Evolutionary conservation across 2,113 vertebrate genomes (phyloP).

Genomic region (Nansenia antarctica): DNA sequence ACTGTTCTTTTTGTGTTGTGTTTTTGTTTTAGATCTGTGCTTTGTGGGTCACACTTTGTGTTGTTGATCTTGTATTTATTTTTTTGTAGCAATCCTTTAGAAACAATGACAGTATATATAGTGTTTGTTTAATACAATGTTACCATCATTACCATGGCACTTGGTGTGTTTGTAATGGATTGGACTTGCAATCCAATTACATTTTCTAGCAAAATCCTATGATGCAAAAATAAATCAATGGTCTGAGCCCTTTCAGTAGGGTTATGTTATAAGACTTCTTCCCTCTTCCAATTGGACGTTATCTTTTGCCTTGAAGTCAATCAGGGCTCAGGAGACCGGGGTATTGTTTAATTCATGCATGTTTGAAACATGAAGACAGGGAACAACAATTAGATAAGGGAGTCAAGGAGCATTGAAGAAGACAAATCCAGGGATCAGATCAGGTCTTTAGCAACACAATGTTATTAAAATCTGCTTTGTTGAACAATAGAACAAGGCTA

Average conservation of each 20-base stretch:
- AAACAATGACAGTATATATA: no score
- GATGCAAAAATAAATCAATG: background rate
- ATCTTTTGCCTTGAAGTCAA: slow-evolving; percentile 1
- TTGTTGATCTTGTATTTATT: no score
- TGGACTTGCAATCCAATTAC: background rate
- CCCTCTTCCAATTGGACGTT: slow-evolving; percentile 10
- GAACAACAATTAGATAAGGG: slow-evolving; percentile 16
- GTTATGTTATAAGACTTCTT: background rate
- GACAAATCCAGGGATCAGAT: slow-evolving; percentile 6
- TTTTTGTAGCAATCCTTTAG: no score
- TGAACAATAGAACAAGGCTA: background rate
- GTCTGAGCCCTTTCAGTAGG: background rate
- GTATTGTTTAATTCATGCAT: slow-evolving; percentile 7
- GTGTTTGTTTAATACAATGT: no score
- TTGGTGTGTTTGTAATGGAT: no score
- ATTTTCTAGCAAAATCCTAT: no score
- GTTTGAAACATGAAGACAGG: slow-evolving; percentile 12
- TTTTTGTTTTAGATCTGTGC: background rate
- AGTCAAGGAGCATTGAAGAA: slow-evolving; percentile 2
- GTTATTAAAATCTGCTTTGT: background rate
- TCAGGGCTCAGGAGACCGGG: slow-evolving; percentile 3
- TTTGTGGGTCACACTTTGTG: background rate
- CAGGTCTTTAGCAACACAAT: slow-evolving; percentile 1
- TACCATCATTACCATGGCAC: no score
- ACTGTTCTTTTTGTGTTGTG: background rate